Base-by-base conservation (phyloP, 2,113 vertebrate species). In the Eptesicus fuscus region DNA sequence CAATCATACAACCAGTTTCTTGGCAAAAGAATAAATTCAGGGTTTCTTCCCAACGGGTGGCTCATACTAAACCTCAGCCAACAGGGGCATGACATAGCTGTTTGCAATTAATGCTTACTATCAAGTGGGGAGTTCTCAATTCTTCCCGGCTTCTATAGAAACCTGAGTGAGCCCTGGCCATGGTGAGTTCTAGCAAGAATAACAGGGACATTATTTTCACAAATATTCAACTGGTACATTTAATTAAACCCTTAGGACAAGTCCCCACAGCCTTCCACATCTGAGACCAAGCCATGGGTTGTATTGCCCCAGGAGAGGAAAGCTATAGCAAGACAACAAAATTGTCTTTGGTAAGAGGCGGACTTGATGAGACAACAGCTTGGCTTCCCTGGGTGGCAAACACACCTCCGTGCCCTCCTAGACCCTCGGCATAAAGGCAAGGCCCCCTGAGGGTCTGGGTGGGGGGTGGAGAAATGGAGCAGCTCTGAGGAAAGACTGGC, bases 211-310 rank as follows among this genome's bases (percentile, higher is more conserved):
- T 44, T 53, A n/a, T 70, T 51, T 91, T 76, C 63, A 89, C 59
- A 82, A 69, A 85, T 32, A 77, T 7, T 37, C 63, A 71, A 35
- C 28, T 2, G 35, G 11, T 40, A 17, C 40, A 4, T 70, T 63
- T 90, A 89, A 89, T 83, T 83, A 96, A 59, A 44, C 91, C 61
- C 88, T 70, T 18, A 51, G 73, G 91, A 71, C 49, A 71, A 1
- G 37, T 51, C 67, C 61, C 83, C 77, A 69, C 18, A 40, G 10
- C 35, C 40, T 61, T 35, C 70, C 61, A 35, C 63, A 65, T 23
- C 35, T 44, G 73, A 42, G 63, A 65, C 69, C 69, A 35, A 87
- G 73, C n/a, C 77, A 32, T 12, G 1, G 51, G 42, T 22, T 49
- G n/a, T n/a, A 25, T 0, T 6, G 40, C 4, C 67, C 37, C 65